A percentile compares a stretch with the other conserved stretches of the same genome.
phyloP scores from a whole-genome alignment of 2,113 vertebrate species.

The Probosciger aterrimus region DNA sequence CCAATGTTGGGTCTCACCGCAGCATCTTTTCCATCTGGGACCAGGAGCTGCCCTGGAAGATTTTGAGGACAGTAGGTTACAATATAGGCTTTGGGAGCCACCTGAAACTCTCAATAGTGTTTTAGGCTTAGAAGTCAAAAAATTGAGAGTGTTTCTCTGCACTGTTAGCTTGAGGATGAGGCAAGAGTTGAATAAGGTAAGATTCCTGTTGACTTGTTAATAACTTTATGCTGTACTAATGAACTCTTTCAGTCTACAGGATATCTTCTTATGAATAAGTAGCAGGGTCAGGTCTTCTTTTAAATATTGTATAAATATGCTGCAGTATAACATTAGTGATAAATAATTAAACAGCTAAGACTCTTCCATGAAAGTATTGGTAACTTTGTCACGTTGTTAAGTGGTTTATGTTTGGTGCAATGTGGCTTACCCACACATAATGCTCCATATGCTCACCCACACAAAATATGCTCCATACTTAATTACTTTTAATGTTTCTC shows the following conservation, averaged over 20 bases:
- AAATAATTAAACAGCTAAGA: slow-evolving; percentile 28
- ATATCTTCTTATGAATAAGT: slow-evolving; percentile 34
- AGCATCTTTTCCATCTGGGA: neutral
- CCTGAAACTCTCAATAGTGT: neutral
- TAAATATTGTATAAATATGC: slow-evolving; percentile 41
- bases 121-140: neutral
- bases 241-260: neutral
- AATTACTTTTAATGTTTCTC: neutral
- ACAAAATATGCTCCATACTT: neutral
- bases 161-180: neutral
- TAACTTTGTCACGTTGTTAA: neutral
- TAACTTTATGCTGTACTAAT: neutral
- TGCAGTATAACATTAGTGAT: neutral
- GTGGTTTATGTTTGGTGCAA: neutral
- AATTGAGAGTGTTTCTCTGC: neutral
- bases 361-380: neutral
- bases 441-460: neutral
- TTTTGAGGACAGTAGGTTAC: neutral
- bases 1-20: rapidly evolving
- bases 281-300: slow-evolving; percentile 6
- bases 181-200: neutral
- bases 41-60: neutral
- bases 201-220: slow-evolving; percentile 3
- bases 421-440: neutral
- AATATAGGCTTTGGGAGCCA: neutral